Evolutionary conservation across 2,888 invertebrate species (phyloP), one percentile per base, ranked within the genome.

Genomic region (Drepanosiphum platanoidis): DNA sequence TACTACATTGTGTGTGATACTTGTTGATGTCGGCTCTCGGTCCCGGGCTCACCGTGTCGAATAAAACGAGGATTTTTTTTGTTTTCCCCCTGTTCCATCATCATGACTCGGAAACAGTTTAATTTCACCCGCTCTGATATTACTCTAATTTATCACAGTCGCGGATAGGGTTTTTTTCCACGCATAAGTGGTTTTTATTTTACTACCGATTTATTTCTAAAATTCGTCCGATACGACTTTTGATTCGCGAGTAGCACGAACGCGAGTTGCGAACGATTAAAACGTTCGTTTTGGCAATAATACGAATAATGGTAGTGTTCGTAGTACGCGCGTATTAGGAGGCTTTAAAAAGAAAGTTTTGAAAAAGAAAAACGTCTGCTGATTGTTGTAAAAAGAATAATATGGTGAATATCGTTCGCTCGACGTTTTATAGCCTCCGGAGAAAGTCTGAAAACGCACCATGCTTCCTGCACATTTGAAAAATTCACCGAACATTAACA

Each of bases 401-500:
- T 68, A 74, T 52, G 66, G 46, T 68, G 42, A 75, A 36, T 75
- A 75, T 75, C 83, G 66, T 74, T 83, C 74, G 74, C 46, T 46
- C 36, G 75, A 84, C 66, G 58, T 68, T 75, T 68, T 75, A 68
- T 84, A 75, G 27, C 66, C 30, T 84, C 36, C 30, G 66, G 83
- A 66, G 83, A 84, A 84, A 84, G 74, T 84, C 66, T 46, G 61
- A 74, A 84, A 84, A 84, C 83, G 68, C 75, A 75, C 34, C 74
- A 75, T 75, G 75, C 30, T 84, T 84, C 83, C 83, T 83, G 64
- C 46, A 64, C 36, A 22, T 66, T 75, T 64, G 75, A 52, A 68
- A 75, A 84, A 84, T 84, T 75, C 75, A 84, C 52, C 46, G 83
- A 84, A 84, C 74, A 83, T 83, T 83, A 83, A 74, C 74, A 74